Evolutionary conservation across 35 echinoderm and acorn worm genomes (phyloP), one percentile per base, ranked within the genome.

Genomic region (Ophiothrix spiculata): DNA sequence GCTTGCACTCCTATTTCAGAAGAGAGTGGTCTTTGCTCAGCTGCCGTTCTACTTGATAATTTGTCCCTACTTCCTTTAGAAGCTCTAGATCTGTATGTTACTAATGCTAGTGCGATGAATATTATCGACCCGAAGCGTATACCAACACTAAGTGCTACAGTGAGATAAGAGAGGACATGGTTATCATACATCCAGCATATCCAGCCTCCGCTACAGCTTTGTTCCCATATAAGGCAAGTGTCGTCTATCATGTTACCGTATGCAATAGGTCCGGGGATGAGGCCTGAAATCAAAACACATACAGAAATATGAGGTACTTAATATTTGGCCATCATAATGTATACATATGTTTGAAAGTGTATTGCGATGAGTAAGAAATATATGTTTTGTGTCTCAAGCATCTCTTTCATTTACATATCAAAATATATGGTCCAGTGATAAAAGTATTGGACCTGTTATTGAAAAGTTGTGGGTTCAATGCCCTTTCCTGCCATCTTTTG

Each of bases 121-220:
- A 69, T 15, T 25, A 69, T 10, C 17, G 8, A 69, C 10, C 60
- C 10, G 23, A 15, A 69, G 3, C 60, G 25, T 4, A 10, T 2
- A n/a, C 60, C 25, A 25, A 25, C 3, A 2, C 60, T 2, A 10
- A 86, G 28, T 37, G 77, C 40, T 21, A 86, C 17, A 25, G 84
- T 77, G 39, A 76, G 39, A n/a, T 74, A 37, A 77, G 37, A 35
- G 64, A 90, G 83, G 21, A 76, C 37, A 21, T 17, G 29, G 23
- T 82, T 82, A 33, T 90, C 81, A 39, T 84, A 90, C 73, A 84
- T 45, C 88, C 88, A 90, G 45, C 88, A 90, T 36, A 39, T 78
- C 60, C 88, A 21, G 56, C 56, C 64, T 21, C 74, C 80, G 16
- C 83, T 60, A 32, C 81, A 84, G 8, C 75, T 45, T 32, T 84